These are phyloP conservation scores for Vesta saturnalis DNA, from an alignment of 2,888 invertebrate genomes.

Conservation along the genomic window DNA sequence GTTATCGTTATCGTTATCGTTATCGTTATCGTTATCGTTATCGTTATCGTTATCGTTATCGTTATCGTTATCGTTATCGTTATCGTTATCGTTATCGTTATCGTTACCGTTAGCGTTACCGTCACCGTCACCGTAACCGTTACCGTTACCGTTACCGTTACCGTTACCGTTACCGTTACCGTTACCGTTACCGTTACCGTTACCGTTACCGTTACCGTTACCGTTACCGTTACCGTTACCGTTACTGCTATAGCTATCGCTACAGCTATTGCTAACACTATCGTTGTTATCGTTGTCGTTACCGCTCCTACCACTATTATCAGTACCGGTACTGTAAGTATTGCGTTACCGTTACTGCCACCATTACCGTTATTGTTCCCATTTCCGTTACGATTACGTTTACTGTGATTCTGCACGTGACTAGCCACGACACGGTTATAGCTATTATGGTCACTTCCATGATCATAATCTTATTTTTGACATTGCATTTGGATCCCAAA, in stretches of 20 bases:
- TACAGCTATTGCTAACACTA: neutral
- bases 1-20: neutral
- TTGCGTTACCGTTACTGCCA: no score
- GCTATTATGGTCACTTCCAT: no score
- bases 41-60: neutral
- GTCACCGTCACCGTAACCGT: neutral
- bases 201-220: neutral
- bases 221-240: neutral
- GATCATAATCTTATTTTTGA: no score
- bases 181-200: neutral
- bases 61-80: neutral
- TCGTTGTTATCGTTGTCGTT: neutral
- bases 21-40: neutral
- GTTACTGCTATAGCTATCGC: neutral
- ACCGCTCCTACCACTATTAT: neutral
- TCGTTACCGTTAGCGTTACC: neutral
- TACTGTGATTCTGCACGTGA: no score
- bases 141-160: neutral
- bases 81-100: neutral
- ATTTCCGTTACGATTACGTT: no score
- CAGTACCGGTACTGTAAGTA: no score
- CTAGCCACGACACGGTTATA: no score
- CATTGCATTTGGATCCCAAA: no score
- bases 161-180: neutral
- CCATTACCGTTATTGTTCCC: no score